Percentiles rank a stretch among this genome's conserved stretches.
phyloP scores from a whole-genome alignment of 2,797 vertebrate genomes.

The Schizothorax lantsangensis region DNA sequence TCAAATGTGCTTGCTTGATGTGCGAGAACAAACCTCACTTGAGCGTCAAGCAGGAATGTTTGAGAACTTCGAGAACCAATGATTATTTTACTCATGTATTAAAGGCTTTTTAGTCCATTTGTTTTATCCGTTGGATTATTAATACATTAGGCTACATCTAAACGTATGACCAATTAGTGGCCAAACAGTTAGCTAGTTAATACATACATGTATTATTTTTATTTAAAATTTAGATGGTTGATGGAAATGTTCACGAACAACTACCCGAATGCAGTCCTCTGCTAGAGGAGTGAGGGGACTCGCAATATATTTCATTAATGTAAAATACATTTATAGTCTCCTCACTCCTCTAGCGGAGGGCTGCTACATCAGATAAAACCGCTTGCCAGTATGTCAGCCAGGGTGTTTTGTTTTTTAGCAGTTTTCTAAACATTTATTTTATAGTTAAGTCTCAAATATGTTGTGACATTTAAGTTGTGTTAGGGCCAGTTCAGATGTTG shows the following conservation, averaged over 20 bases:
- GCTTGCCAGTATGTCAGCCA: background rate
- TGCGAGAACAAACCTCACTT: background rate
- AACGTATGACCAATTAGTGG: background rate
- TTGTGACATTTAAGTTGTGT: background rate
- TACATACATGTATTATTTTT: background rate
- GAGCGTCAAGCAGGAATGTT: background rate
- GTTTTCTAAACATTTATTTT: background rate
- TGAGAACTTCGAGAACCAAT: background rate
- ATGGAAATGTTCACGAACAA: background rate
- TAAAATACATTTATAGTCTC: background rate
- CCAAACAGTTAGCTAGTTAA: background rate
- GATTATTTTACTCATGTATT: background rate
- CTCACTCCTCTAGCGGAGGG: background rate
- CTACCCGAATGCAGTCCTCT: background rate
- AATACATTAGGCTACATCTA: background rate
- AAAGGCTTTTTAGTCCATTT: background rate
- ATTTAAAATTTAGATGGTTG: background rate
- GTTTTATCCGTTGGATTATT: background rate
- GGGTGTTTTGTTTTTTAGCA: background rate
- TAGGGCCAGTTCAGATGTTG: background rate
- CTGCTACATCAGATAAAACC: background rate
- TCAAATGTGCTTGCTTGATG: background rate
- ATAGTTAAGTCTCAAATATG: background rate
- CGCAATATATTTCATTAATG: background rate
- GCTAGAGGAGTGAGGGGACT: background rate